Conservation (phyloP, 2,797 vertebrate species). For the Selene dorsalis region DNA sequence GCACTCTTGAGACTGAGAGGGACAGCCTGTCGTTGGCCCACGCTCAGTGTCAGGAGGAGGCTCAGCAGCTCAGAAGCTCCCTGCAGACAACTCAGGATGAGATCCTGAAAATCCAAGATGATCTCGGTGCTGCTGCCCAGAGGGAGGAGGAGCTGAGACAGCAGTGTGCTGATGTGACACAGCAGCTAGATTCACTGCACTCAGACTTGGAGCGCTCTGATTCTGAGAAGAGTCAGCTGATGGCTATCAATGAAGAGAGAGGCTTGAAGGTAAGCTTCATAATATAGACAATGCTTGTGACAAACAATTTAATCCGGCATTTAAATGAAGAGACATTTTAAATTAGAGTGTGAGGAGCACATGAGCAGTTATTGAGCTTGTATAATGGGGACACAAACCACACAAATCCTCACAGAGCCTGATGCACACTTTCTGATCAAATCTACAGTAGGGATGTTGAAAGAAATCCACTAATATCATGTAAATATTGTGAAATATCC, state of each 20-base stretch:
- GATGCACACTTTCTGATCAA: no score
- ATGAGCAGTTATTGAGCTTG: no score
- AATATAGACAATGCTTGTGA: no score
- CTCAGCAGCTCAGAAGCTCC: constrained; percentile 75
- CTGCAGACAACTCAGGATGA: constrained; percentile 57
- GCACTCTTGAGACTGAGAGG: constrained; percentile 40
- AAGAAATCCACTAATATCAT: no score
- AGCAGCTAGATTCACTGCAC: constrained; percentile 65
- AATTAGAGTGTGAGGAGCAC: no score
- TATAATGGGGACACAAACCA: no score
- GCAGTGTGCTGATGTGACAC: constrained; percentile 30
- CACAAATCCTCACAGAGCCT: no score
- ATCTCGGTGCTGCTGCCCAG: constrained; percentile 41
- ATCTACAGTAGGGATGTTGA: no score
- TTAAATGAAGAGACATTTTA: no score
- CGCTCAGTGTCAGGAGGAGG: constrained; percentile 65
- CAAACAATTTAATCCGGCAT: no score
- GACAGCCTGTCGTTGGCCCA: constrained; percentile 68
- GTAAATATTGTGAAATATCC: no score
- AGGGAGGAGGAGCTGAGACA: constrained; percentile 55
- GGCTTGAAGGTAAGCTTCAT: constrained; percentile 73
- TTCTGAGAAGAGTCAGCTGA: constrained; percentile 69
- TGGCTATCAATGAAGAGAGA: constrained; percentile 63
- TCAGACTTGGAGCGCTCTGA: constrained; percentile 64
- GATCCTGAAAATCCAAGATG: constrained; percentile 50